Base-by-base conservation (phyloP, 2,888 invertebrate genomes). In the Oscheius myriophilus region DNA sequence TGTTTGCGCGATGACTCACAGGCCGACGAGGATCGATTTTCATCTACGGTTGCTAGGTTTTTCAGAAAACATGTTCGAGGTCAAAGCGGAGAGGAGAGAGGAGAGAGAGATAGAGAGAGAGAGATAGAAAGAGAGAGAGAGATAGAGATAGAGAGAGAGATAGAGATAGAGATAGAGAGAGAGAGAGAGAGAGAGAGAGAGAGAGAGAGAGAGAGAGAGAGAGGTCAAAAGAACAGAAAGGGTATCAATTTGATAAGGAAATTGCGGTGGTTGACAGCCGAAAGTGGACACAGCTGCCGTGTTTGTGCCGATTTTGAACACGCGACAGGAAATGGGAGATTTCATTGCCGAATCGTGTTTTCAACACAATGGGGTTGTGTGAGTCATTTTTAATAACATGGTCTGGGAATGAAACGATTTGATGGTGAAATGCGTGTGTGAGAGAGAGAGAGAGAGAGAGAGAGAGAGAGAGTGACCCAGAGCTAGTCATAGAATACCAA, bases 1-100 rank as follows among this genome's bases (percentile, higher is more conserved):
- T 58, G 58, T 58, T 58, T 58, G 58, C 58, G 58, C 58, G 58
- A 58, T 58, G 58, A 58, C 42, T 58, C 58, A 39, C 39, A 26
- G 11, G 25, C 1, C 14, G 43, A 42, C 16, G 26, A 53, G 18
- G 49, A 49, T 18, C 49, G 21, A 18, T 49, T 49, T 49, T n/a
- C n/a, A n/a, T n/a, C n/a, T n/a, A n/a, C n/a, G n/a, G 21, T 49
- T 49, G 49, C n/a, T 18, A 49, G 21, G 45, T 43, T 43, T 43
- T 43, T 43, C 16, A 14, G 45, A 43, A 43, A 43, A 14, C 45
- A n/a, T 43, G 12, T n/a, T 43, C 16, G 45, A 14, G 12, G 12
- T 43, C 45, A n/a, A n/a, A n/a, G n/a, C n/a, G n/a, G n/a, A n/a
- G n/a, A n/a, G n/a, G 33, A 33, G 33, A 33, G 9, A 9, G 33